phyloP scores from a whole-genome alignment of 1,140 invertebrate genomes.

The Pantala flavescens region DNA sequence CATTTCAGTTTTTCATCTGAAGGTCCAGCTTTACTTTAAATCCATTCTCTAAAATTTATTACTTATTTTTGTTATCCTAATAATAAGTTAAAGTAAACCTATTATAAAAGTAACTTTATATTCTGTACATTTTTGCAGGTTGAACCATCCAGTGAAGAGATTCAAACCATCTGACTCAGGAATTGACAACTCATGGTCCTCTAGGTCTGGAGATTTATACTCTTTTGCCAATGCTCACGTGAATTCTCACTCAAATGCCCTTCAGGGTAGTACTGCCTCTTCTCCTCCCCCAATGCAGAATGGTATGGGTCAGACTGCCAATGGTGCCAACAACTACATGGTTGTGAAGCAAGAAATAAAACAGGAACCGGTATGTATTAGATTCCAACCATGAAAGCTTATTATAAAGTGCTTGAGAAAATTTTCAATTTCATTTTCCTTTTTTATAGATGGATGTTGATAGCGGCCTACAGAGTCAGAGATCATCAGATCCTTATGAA shows the following conservation, averaged over 20 bases:
- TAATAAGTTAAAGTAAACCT: too few relatives aligned
- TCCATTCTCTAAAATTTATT: too few relatives aligned
- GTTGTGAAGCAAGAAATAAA: slow-evolving; percentile 32
- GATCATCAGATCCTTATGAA: slow-evolving; percentile 55
- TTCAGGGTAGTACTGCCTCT: slow-evolving; percentile 4
- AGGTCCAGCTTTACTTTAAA: too few relatives aligned
- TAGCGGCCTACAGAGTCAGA: slow-evolving; percentile 22
- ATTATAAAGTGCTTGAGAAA: background rate
- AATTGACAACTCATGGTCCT: background rate
- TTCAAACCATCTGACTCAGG: slow-evolving; percentile 43
- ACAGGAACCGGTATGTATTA: slow-evolving; percentile 31
- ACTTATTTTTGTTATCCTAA: too few relatives aligned
- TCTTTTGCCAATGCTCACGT: background rate
- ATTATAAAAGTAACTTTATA: too few relatives aligned
- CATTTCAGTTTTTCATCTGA: too few relatives aligned
- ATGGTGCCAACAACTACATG: background rate
- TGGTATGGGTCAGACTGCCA: background rate
- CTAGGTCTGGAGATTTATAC: background rate
- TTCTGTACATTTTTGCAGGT: slow-evolving; percentile 37
- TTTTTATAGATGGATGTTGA: slow-evolving; percentile 33
- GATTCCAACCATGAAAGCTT: slow-evolving; percentile 7
- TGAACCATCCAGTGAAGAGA: slow-evolving; percentile 78
- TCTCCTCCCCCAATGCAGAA: background rate
- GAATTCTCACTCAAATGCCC: background rate
- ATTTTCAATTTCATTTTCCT: slow-evolving; percentile 16